Evolutionary conservation across 2,888 invertebrate species (phyloP).

Genomic region (Bibio marci): DNA sequence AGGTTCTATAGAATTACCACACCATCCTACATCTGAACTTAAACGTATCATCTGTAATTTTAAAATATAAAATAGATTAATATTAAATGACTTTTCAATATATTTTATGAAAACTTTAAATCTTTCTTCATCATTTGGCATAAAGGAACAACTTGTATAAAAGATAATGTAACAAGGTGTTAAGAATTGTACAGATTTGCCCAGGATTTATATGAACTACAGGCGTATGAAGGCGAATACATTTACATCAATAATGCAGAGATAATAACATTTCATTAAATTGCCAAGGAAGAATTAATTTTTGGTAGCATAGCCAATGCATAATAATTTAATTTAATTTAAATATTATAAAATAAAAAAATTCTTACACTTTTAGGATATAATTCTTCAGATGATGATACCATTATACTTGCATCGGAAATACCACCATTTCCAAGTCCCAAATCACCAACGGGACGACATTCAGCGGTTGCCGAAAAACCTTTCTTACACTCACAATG

Average conservation of each 20-base stretch:
- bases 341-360: neutral
- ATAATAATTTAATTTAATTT: neutral
- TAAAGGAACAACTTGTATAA: too few relatives aligned
- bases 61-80: neutral
- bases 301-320: too few relatives aligned
- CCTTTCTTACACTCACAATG: slow-evolving; percentile 74
- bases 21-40: slow-evolving; percentile 69
- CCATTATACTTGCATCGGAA: slow-evolving; percentile 75
- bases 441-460: slow-evolving; percentile 76
- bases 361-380: slow-evolving; percentile 58
- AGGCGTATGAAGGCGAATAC: too few relatives aligned
- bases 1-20: slow-evolving; percentile 69
- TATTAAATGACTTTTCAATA: neutral
- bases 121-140: too few relatives aligned
- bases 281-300: too few relatives aligned
- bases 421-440: slow-evolving; percentile 68
- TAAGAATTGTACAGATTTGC: too few relatives aligned
- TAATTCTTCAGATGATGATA: slow-evolving; percentile 66
- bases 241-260: too few relatives aligned
- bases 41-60: slow-evolving; percentile 54
- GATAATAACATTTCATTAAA: too few relatives aligned
- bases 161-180: too few relatives aligned
- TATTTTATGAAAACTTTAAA: neutral
- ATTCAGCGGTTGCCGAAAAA: slow-evolving; percentile 71
- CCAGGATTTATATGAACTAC: too few relatives aligned